Base-by-base conservation (phyloP, 37 sponge, comb jelly and placozoan species). In the Agelas oroides region DNA sequence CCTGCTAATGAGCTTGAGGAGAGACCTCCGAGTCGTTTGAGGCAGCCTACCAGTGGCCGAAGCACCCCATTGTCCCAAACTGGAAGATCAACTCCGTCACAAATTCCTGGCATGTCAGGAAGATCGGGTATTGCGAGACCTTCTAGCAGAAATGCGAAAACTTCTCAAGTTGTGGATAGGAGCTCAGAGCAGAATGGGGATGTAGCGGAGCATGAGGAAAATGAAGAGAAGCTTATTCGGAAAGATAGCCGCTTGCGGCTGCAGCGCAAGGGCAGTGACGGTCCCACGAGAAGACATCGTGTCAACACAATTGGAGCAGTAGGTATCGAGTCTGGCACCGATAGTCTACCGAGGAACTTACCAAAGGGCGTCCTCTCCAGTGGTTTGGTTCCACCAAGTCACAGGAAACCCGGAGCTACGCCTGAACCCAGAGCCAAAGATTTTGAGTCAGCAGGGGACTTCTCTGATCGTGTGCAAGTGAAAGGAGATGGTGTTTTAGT, bases 201-300 rank as follows among this genome's bases (percentile, higher is more conserved):
- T 0, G 1, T 27, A 13, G 62, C 3, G 5, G 62, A 13, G 25
- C 2, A 5, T 46, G 46, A 8, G 6, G 70, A 69, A 5, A 33
- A 30, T 17, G 70, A 69, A 23, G 70, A 69, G 21, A 36, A 69
- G 38, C 21, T 21, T 33, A 31, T 1, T 8, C 23, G 53, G 25
- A 23, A 12, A 17, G 71, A 73, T 37, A 70, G 55, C 59, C 30
- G 53, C 57, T 38, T 81, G 62, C 21, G 64, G 1, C 8, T 83
- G 46, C 73, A 59, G 31, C 32, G 83, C 19, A 83, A 83, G 35
- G 73, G 64, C 2, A 83, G 83, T 61, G 83, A 83, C 30, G 83
- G 83, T 8, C 73, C 74, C 1, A 35, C 41, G 34, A 83, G 73
- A 52, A 34, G 40, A 21, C 83, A 83, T 34, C 30, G 39, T 36